Percentiles rank a stretch among this genome's conserved stretches.
Evolutionary conservation across 1,140 invertebrate genomes (phyloP).

Genomic region (Tribolium madens): DNA sequence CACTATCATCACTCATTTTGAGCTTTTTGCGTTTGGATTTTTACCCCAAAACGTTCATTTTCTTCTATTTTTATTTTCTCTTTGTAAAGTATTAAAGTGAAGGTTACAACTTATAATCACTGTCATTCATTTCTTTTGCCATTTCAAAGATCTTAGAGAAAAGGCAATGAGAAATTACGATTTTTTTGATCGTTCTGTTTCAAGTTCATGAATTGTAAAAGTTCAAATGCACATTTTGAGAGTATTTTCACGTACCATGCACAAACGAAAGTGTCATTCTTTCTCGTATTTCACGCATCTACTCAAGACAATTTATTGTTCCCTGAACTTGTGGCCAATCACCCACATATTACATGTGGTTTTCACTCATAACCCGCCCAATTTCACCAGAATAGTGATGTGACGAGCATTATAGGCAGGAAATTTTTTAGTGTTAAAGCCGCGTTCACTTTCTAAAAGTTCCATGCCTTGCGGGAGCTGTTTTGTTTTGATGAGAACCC

Average conservation of each 20-base stretch:
- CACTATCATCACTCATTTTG: not conserved
- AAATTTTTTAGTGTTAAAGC: constrained; percentile 12
- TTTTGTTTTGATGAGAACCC: constrained; percentile 25
- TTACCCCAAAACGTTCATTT: not conserved
- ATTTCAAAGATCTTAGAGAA: not conserved
- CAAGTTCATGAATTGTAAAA: too few species aligned
- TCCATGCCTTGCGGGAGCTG: not conserved
- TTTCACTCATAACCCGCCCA: constrained; percentile 22
- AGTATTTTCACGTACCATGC: constrained; percentile 10
- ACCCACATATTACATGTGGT: constrained; percentile 22
- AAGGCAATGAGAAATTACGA: not conserved
- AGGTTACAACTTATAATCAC: not conserved
- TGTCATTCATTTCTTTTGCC: not conserved
- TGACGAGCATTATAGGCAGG: constrained; percentile 24
- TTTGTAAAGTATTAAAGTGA: not conserved
- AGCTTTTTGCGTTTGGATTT: not conserved
- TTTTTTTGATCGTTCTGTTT: not conserved
- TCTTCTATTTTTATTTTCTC: not conserved
- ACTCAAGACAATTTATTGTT: not conserved
- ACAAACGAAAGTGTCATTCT: constrained; percentile 20
- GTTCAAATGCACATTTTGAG: too few species aligned
- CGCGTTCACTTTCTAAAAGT: constrained; percentile 37
- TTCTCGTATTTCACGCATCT: constrained; percentile 6
- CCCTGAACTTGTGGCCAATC: constrained; percentile 16
- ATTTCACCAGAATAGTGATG: constrained; percentile 31